Evolutionary conservation across 2,113 vertebrate species (phyloP).

Genomic region (Gymnorhina tibicen): DNA sequence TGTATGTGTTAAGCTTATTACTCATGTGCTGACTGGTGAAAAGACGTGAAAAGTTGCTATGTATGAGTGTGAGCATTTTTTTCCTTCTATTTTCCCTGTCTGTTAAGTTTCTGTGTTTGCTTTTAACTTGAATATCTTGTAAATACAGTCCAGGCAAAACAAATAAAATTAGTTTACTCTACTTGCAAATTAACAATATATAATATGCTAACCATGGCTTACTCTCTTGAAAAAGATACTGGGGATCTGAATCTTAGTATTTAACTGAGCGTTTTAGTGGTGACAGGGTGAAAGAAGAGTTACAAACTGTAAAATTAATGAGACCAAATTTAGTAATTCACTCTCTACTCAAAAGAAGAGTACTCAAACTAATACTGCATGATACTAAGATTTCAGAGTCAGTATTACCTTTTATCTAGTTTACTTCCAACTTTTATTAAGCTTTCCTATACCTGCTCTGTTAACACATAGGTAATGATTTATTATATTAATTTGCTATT

Average conservation of each 20-base stretch:
- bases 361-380: neutral
- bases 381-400: neutral
- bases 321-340: neutral
- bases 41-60: neutral
- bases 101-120: neutral
- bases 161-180: neutral
- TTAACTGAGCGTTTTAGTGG: neutral
- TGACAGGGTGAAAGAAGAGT: neutral
- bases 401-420: neutral
- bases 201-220: neutral
- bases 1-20: neutral
- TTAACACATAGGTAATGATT: neutral
- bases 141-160: neutral
- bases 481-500: constrained; percentile 8
- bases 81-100: neutral
- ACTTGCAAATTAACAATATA: neutral
- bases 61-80: neutral
- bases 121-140: neutral
- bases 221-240: neutral
- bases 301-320: neutral
- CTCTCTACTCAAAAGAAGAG: neutral
- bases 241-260: neutral
- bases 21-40: neutral
- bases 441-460: neutral
- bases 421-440: neutral